phyloP scores from a whole-genome alignment of 2,113 vertebrate genomes.

The Rattus norvegicus region GRCr8 NC_086031.1:63194001-63194500 shows the following conservation, averaged over 20 bases:
- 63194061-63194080: background rate
- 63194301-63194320: background rate
- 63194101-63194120: background rate
- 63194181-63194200: background rate
- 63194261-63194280: background rate
- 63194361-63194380: background rate
- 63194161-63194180: background rate
- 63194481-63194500: background rate
- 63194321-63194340: background rate
- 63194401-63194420: background rate
- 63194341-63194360: background rate
- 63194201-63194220: background rate
- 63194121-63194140: background rate
- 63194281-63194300: background rate
- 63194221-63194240: background rate
- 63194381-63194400: background rate
- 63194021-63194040: background rate
- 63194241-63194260: background rate
- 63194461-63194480: background rate
- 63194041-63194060: background rate
- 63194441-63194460: background rate
- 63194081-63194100: background rate
- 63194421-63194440: background rate
- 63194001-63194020: background rate
- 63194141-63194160: background rate